phyloP scores from a whole-genome alignment of 2,113 vertebrate species.

The Xenopus laevis region DNA sequence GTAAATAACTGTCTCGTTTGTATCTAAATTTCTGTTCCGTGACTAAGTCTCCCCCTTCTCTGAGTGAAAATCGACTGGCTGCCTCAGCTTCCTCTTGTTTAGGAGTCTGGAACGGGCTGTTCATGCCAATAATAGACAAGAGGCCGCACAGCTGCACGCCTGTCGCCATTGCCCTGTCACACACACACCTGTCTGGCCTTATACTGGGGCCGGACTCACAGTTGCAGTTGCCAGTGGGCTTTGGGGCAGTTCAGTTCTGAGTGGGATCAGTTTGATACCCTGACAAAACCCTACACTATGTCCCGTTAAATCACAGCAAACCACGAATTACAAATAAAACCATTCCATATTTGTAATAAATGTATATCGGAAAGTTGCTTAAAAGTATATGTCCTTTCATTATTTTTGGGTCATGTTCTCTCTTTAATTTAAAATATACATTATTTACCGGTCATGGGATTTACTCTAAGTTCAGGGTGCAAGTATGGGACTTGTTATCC shows the following conservation, averaged over 20 bases:
- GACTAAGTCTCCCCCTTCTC: slow-evolving; percentile 15
- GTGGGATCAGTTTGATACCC: slow-evolving; percentile 4
- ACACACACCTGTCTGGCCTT: slow-evolving; percentile 42
- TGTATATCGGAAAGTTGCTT: too few species aligned
- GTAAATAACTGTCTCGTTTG: slow-evolving; percentile 15
- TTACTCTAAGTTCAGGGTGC: too few species aligned
- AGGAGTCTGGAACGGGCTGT: not conserved
- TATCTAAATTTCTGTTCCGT: slow-evolving; percentile 29
- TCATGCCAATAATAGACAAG: slow-evolving; percentile 37
- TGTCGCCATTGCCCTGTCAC: slow-evolving; percentile 24
- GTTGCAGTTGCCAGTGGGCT: slow-evolving; percentile 28
- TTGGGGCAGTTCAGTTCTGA: slow-evolving; percentile 33
- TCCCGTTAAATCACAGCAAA: slow-evolving; percentile 49
- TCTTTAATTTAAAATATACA: too few species aligned
- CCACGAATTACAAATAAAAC: too few species aligned
- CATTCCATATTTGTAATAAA: too few species aligned
- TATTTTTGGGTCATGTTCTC: too few species aligned
- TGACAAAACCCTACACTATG: slow-evolving; percentile 22
- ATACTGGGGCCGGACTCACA: slow-evolving; percentile 24
- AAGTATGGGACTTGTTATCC: too few species aligned
- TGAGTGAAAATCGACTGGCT: not conserved
- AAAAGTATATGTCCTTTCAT: too few species aligned
- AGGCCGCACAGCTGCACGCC: slow-evolving; percentile 26
- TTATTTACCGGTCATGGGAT: too few species aligned
- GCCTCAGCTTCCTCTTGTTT: slow-evolving; percentile 4